phyloP scores from a whole-genome alignment of 2,888 invertebrate genomes.

The Cephus pulcher region DNA sequence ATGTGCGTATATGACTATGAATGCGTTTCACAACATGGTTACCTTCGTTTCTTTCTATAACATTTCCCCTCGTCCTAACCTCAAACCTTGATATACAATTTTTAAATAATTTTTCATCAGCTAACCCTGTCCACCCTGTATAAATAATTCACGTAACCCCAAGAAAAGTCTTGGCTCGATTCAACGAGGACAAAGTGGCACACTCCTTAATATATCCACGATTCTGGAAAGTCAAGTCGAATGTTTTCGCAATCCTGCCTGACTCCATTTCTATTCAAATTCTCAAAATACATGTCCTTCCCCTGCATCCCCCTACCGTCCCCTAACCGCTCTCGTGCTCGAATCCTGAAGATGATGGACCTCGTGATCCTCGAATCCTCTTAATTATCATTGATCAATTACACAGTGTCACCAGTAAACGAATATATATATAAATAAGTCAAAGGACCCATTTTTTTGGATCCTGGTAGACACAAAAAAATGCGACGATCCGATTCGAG shows the following conservation, averaged over 20 bases:
- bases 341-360: background rate
- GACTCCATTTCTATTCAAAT: background rate
- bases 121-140: background rate
- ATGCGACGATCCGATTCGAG: background rate
- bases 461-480: background rate
- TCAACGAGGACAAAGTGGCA: background rate
- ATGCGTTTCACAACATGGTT: background rate
- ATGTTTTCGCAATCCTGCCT: no score
- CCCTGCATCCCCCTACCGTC: background rate
- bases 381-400: background rate
- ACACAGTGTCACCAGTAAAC: background rate
- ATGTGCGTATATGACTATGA: slow-evolving; percentile 17
- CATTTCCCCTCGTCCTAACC: background rate
- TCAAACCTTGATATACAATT: background rate
- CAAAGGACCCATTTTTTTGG: background rate
- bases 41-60: background rate
- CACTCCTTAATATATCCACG: background rate
- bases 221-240: background rate
- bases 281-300: background rate
- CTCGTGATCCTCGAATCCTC: background rate
- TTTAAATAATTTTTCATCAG: background rate
- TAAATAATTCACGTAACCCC: background rate
- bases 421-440: background rate
- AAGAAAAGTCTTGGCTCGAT: background rate
- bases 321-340: background rate